Evolutionary conservation across 2,797 vertebrate genomes (phyloP), one percentile per base, ranked within the genome.

Genomic region (Pitangus sulphuratus): DNA sequence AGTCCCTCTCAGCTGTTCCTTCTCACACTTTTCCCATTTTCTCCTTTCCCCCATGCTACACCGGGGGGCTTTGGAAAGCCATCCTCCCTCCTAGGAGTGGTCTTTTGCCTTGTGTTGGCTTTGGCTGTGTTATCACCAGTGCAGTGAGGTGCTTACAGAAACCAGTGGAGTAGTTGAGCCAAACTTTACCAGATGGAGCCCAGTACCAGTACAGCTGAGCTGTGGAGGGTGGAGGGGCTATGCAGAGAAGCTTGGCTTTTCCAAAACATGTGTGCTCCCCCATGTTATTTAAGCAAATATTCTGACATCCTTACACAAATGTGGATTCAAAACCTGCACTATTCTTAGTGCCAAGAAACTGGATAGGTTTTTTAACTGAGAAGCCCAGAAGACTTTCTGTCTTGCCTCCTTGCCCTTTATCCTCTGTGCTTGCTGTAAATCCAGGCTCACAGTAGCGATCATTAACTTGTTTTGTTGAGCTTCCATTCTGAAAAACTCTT

Each of bases 351-450:
- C 3, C 2, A 35, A 45, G 44, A 57, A 39, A 3, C 30, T 48
- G 44, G 3, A 9, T 37, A 25, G 2, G 6, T 6, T 44, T 93
- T 87, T 68, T 48, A 50, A 9, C 60, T 37, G 16, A 76, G n/a
- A 74, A 69, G 25, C 26, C 47, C 21, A 4, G 25, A 81, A 71
- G 56, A 16, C 19, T 72, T 90, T 48, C 54, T 40, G 11, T 56
- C 24, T 45, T 61, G 58, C 35, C 35, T 40, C 26, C 15, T 3
- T 11, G 31, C 20, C 8, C 0, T 37, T 87, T 42, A 6, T 8
- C 11, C 25, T 12, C 35, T 22, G 17, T 0, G 0, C 71, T 21
- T 39, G 6, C 60, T 69, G 3, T 61, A 44, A 61, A 47, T 30
- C n/a, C n/a, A 24, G 3, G 2, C 39, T 68, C 26, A 1, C 12